phyloP scores from a whole-genome alignment of 2,888 invertebrate genomes.

The Helobdella robusta region DNA sequence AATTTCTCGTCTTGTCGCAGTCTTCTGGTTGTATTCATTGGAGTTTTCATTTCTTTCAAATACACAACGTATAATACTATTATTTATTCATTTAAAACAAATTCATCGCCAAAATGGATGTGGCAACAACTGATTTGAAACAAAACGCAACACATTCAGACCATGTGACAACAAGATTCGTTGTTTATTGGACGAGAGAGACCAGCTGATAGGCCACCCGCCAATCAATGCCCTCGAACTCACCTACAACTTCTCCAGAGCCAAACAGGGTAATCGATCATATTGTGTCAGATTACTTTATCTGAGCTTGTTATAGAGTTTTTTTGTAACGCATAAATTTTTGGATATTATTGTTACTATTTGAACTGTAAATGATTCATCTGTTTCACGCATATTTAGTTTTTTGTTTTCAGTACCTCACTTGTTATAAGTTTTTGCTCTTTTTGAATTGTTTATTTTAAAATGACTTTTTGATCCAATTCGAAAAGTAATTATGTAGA shows the following conservation, averaged over 20 bases:
- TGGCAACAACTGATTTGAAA: no score
- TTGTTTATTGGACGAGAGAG: slow-evolving; percentile 64
- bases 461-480: not conserved
- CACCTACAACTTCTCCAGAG: slow-evolving; percentile 72
- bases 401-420: not conserved
- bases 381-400: not conserved
- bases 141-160: no score
- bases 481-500: not conserved
- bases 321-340: no score
- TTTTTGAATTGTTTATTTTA: not conserved
- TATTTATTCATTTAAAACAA: no score
- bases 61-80: no score
- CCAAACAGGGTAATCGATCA: slow-evolving; percentile 54
- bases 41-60: no score
- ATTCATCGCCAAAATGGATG: no score
- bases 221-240: slow-evolving; percentile 84
- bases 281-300: no score
- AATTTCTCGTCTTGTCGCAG: no score
- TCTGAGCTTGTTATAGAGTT: no score
- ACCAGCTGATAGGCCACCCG: slow-evolving; percentile 73
- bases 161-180: slow-evolving; percentile 71
- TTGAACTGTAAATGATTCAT: not conserved
- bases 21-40: no score
- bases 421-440: not conserved
- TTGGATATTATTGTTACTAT: no score